Evolutionary conservation across 2,797 vertebrate species (phyloP).

Genomic region (Rhinogobio ventralis): DNA sequence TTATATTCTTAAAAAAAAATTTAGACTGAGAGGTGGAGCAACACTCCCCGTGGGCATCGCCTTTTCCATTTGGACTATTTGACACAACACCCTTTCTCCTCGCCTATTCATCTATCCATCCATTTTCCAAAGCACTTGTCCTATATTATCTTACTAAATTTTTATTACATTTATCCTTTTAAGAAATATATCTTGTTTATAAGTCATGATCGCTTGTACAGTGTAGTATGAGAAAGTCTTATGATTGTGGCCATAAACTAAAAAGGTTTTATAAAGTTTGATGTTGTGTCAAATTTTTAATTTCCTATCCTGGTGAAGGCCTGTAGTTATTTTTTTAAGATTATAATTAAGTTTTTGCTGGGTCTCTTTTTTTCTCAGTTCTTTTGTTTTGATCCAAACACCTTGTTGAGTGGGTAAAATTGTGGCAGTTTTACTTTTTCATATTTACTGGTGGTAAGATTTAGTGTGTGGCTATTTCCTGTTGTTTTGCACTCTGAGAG

Average conservation of each 20-base stretch:
- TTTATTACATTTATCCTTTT: background rate
- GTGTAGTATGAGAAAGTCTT: background rate
- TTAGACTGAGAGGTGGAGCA: conserved; percentile 49
- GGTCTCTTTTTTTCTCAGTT: background rate
- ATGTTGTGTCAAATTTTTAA: background rate
- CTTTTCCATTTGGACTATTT: conserved; percentile 52
- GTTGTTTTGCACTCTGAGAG: background rate
- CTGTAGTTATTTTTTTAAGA: background rate
- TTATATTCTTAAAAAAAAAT: too few species aligned
- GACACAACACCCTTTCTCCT: conserved; percentile 54
- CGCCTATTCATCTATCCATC: conserved; percentile 33
- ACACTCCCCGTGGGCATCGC: conserved; percentile 50
- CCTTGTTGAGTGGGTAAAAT: background rate
- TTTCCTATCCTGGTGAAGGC: background rate
- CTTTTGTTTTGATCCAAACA: background rate
- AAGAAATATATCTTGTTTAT: conserved; percentile 1
- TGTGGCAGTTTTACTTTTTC: background rate
- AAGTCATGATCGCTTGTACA: background rate
- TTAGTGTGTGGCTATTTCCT: conserved; percentile 5
- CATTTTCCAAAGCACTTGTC: background rate
- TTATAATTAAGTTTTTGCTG: background rate
- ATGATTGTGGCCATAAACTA: background rate
- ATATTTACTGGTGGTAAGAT: background rate
- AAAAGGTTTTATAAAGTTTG: background rate
- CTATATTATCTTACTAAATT: background rate